phyloP scores from a whole-genome alignment of 2,888 invertebrate genomes.

The Cremastinae sp. region DNA sequence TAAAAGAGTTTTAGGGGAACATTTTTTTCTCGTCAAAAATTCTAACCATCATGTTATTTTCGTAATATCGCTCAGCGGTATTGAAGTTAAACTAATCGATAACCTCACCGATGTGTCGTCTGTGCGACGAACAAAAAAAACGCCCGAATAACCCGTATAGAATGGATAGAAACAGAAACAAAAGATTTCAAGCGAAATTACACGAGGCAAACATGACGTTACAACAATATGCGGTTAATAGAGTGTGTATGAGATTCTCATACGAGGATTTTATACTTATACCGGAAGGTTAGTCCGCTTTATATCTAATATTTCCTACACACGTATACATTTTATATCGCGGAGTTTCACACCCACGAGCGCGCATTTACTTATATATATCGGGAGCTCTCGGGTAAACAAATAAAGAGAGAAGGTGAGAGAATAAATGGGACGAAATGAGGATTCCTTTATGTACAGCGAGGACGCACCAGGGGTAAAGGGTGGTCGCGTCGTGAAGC shows the following conservation, averaged over 20 bases:
- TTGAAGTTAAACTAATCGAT: too few relatives aligned
- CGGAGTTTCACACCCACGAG: background rate
- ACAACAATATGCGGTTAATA: constrained; percentile 20
- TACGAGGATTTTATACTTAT: constrained; percentile 24
- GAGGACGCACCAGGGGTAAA: background rate
- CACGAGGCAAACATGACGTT: background rate
- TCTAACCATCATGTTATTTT: too few relatives aligned
- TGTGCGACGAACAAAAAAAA: too few relatives aligned
- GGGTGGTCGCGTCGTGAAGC: constrained; percentile 11
- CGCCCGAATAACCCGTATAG: background rate
- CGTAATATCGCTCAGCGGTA: too few relatives aligned
- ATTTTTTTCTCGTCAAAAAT: too few relatives aligned
- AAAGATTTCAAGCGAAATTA: constrained; percentile 15
- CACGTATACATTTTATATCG: background rate
- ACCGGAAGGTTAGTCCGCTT: background rate
- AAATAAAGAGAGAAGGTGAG: constrained; percentile 37
- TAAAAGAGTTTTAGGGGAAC: too few relatives aligned
- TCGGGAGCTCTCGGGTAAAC: constrained; percentile 29
- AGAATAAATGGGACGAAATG: constrained; percentile 49
- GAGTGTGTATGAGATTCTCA: constrained; percentile 25
- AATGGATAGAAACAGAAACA: background rate
- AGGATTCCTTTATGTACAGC: constrained; percentile 26
- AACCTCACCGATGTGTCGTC: too few relatives aligned
- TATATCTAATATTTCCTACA: constrained; percentile 19
- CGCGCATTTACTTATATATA: constrained; percentile 24